Evolutionary conservation across 1,140 invertebrate genomes (phyloP).

Genomic region (Conopomorpha cramerella): DNA sequence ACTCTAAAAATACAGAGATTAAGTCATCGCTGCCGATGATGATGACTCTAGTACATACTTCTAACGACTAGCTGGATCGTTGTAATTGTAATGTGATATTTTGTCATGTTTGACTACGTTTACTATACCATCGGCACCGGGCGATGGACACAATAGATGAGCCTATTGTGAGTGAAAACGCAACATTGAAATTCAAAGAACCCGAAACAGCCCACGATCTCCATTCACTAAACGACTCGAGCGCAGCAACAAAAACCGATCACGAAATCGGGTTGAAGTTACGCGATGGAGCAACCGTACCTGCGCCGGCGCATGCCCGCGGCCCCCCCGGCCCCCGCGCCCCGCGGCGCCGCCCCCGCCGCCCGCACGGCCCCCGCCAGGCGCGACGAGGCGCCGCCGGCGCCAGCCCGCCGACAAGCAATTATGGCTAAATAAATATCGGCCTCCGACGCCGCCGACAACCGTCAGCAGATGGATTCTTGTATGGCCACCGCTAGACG

Average conservation of each 20-base stretch:
- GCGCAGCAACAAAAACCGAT: conserved; percentile 35
- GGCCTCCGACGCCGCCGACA: conserved; percentile 34
- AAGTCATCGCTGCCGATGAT: background rate
- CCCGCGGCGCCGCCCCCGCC: conserved; percentile 3
- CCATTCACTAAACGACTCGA: no score
- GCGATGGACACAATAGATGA: no score
- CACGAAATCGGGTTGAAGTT: conserved; percentile 41
- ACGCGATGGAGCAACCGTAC: conserved; percentile 28
- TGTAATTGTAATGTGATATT: no score
- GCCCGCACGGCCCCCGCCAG: conserved; percentile 1
- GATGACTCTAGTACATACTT: no score
- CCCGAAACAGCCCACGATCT: no score
- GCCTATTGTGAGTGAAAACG: no score
- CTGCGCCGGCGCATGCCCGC: conserved; percentile 24
- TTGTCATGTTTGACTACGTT: no score
- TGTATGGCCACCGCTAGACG: conserved; percentile 24
- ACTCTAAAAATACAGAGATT: background rate
- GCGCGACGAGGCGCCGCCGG: conserved; percentile 46
- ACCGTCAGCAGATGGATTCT: conserved; percentile 37
- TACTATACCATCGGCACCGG: no score
- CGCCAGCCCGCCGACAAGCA: conserved; percentile 47
- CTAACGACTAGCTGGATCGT: no score
- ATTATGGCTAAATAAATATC: conserved; percentile 60
- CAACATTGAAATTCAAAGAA: no score
- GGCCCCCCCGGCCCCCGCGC: conserved; percentile 11